A percentile compares a stretch with the other conserved stretches of the same genome.
phyloP scores from a whole-genome alignment of 2,113 vertebrate genomes.

The Amblyopsis rosae region DNA sequence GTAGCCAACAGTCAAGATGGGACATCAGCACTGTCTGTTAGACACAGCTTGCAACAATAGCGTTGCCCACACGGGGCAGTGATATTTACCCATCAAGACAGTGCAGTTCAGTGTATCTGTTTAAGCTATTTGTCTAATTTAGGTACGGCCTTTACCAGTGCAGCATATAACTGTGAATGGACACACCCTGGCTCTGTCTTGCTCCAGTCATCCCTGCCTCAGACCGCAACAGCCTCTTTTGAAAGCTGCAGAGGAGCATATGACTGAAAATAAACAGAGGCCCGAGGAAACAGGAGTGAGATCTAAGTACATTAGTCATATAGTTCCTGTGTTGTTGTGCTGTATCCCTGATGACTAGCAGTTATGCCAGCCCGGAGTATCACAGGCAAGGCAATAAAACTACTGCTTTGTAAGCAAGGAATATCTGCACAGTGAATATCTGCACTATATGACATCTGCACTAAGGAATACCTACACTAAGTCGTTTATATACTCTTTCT shows the following conservation, averaged over 20 bases:
- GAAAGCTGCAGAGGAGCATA: constrained; percentile 62
- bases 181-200: constrained; percentile 52
- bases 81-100: neutral
- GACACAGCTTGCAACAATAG: neutral
- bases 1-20: constrained; percentile 17
- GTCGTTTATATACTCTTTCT: neutral
- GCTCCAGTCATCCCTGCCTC: constrained; percentile 42
- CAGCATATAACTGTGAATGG: constrained; percentile 48
- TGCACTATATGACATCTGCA: constrained; percentile 3
- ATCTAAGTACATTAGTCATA: constrained; percentile 36
- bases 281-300: constrained; percentile 41
- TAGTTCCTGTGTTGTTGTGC: neutral
- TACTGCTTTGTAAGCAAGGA: constrained; percentile 1
- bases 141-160: constrained; percentile 13
- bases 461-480: constrained; percentile 12
- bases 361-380: constrained; percentile 11
- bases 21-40: constrained; percentile 21
- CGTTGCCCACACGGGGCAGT: neutral
- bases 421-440: constrained; percentile 20
- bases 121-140: neutral
- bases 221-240: constrained; percentile 61
- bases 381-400: too few relatives aligned
- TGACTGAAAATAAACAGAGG: constrained; percentile 62
- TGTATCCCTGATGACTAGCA: constrained; percentile 17
- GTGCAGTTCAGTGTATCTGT: neutral